These are phyloP conservation scores for Kryphioiulus occultus DNA, from an alignment of 2,888 invertebrate genomes.

Conservation along the genomic window DNA sequence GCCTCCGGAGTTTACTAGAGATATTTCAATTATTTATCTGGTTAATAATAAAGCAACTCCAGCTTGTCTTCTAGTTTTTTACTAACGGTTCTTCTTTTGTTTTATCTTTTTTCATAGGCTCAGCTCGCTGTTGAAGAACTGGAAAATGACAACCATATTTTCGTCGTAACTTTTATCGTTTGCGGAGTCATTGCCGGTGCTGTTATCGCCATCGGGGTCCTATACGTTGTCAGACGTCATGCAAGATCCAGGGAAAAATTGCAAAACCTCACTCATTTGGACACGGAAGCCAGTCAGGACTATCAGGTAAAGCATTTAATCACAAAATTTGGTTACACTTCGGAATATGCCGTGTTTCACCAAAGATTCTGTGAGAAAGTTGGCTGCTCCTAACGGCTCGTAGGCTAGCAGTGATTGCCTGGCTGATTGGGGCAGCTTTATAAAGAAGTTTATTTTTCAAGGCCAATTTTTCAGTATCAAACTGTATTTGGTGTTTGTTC, in stretches of 20 bases:
- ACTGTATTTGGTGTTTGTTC: too few species aligned
- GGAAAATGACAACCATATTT: constrained; percentile 63
- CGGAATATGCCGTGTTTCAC: too few species aligned
- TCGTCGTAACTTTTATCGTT: constrained; percentile 68
- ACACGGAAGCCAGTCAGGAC: constrained; percentile 88
- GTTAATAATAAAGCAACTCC: constrained; percentile 1
- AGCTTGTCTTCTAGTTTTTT: neutral
- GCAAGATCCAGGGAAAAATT: constrained; percentile 81
- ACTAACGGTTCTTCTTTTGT: neutral
- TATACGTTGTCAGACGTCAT: constrained; percentile 77
- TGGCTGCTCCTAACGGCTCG: too few species aligned
- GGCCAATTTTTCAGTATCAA: too few species aligned
- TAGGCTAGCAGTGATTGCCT: too few species aligned
- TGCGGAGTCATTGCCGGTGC: constrained; percentile 73
- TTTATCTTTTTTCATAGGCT: constrained; percentile 54
- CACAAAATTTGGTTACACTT: neutral
- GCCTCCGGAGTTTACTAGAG: neutral
- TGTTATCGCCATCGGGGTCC: constrained; percentile 69
- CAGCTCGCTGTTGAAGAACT: constrained; percentile 55
- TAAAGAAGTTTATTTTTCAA: too few species aligned
- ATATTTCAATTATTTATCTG: constrained; percentile 16
- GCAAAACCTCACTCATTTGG: constrained; percentile 74
- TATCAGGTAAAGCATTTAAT: constrained; percentile 76
- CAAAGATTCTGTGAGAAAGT: too few species aligned
- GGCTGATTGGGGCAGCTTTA: too few species aligned